Base-by-base conservation (phyloP, 2,113 vertebrate genomes). In the Brachionichthys hirsutus region DNA sequence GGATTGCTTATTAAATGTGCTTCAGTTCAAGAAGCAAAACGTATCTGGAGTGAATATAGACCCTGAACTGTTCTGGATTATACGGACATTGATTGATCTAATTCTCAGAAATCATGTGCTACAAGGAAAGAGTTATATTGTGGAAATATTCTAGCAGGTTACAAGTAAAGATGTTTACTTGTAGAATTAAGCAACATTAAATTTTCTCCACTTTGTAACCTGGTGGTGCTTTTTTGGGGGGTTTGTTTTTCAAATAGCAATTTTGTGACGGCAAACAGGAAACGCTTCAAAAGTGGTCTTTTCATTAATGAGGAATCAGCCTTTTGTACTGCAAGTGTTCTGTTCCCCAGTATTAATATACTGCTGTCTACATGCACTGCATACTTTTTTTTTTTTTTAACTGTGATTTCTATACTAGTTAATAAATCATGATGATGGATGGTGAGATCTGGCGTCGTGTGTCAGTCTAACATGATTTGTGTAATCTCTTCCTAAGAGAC, bases 1-100 rank as follows among this genome's bases (percentile, higher is more conserved):
- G 36, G 58, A 61, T 59, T 62, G 63, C 51, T 20, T 46, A 53
- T 62, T 58, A 67, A 83, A 83, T 76, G 80, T 81, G 65, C 51
- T 70, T 51, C 18, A 22, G 54, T 62, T 62, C 9, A 40, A 43
- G 5, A 58, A 43, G 40, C 49, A 45, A 60, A 22, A 6, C 14
- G 34, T 30, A 15, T 54, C 46, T 50, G 38, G 40, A 55, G 24
- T 67, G 16, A 65, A 54, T 41, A 55, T 90, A 22, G 20, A 63
- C 24, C 24, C 24, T 8, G 8, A 30, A 30, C 24, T 30, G 1
- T 30, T 30, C 24, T 8, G 38, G 56, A n/a, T 42, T 24, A 55
- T 60, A 38, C 8, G 36, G 24, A 30, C 24, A 38, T 10, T 38
- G 8, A 30, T 30, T 6, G 24, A 30, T 30, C 5, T 30, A 30